Percentiles rank a stretch among this genome's conserved stretches.
phyloP scores from a whole-genome alignment of 2,797 vertebrate genomes.

The Benthosema pterotum region DNA sequence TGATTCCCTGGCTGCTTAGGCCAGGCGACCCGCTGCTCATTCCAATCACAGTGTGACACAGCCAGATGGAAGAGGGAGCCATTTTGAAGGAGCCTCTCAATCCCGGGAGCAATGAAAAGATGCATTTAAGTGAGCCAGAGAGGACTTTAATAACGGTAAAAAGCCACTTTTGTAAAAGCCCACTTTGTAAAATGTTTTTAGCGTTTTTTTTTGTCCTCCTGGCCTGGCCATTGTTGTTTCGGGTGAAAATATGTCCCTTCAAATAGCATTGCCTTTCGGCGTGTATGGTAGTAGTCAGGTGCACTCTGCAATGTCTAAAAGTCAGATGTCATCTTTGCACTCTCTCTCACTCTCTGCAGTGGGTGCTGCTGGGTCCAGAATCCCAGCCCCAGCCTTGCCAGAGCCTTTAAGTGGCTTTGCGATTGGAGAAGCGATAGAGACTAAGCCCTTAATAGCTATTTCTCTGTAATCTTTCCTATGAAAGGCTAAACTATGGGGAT shows the following conservation, averaged over 20 bases:
- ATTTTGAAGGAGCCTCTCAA: conserved; percentile 73
- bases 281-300: conserved; percentile 29
- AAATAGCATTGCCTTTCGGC: conserved; percentile 39
- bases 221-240: conserved; percentile 42
- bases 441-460: conserved; percentile 88
- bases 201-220: conserved; percentile 34
- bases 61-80: conserved; percentile 60
- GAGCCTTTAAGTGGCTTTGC: conserved; percentile 84
- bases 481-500: conserved; percentile 84
- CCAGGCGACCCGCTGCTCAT: conserved; percentile 59
- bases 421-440: conserved; percentile 84
- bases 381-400: conserved; percentile 75
- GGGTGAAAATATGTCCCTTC: conserved; percentile 46
- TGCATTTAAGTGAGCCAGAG: conserved; percentile 39
- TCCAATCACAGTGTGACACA: conserved; percentile 56
- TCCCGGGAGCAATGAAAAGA: conserved; percentile 56
- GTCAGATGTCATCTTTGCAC: conserved; percentile 53
- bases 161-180: conserved; percentile 41
- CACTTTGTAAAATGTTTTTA: conserved; percentile 42
- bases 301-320: conserved; percentile 46
- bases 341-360: conserved; percentile 62
- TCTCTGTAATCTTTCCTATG: conserved; percentile 88
- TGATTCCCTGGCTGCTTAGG: conserved; percentile 66
- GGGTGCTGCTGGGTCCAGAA: conserved; percentile 70
- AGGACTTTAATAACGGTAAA: conserved; percentile 49